Percentiles rank a stretch among this genome's conserved stretches.
Evolutionary conservation across 2,797 vertebrate genomes (phyloP).

Genomic region (Apogon talboti): DNA sequence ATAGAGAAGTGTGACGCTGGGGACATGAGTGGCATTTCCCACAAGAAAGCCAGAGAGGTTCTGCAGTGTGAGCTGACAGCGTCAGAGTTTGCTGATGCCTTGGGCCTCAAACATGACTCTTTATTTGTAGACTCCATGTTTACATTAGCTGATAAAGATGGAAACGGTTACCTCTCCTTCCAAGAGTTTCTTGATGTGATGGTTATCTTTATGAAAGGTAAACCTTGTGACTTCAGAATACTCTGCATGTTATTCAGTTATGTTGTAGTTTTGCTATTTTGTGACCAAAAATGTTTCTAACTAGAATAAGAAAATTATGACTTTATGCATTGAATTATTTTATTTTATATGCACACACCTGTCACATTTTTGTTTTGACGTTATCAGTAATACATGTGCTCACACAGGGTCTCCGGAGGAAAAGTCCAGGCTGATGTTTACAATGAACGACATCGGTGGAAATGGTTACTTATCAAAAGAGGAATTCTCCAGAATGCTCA

Average conservation of each 20-base stretch:
- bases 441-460: conserved; percentile 91
- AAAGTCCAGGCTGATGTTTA: conserved; percentile 93
- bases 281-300: background rate
- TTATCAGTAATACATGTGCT: conserved; percentile 2
- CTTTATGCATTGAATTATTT: background rate
- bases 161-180: conserved; percentile 96
- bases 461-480: conserved; percentile 92
- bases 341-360: too few relatives aligned
- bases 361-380: background rate
- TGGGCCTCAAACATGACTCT: conserved; percentile 91
- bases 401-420: conserved; percentile 90
- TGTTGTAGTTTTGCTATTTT: too few relatives aligned
- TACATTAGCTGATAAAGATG: conserved; percentile 93
- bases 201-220: conserved; percentile 88
- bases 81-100: conserved; percentile 90
- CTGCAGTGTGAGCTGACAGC: conserved; percentile 92
- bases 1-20: conserved; percentile 88
- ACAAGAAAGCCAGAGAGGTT: conserved; percentile 85
- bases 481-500: conserved; percentile 92
- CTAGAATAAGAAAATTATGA: background rate
- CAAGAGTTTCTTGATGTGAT: conserved; percentile 96
- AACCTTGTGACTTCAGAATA: conserved; percentile 7
- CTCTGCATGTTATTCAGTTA: background rate
- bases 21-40: conserved; percentile 82
- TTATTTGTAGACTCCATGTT: conserved; percentile 98